These are phyloP conservation scores for Sminthurides bifidus DNA, from an alignment of 1,140 invertebrate genomes.

Conservation along the genomic window DNA sequence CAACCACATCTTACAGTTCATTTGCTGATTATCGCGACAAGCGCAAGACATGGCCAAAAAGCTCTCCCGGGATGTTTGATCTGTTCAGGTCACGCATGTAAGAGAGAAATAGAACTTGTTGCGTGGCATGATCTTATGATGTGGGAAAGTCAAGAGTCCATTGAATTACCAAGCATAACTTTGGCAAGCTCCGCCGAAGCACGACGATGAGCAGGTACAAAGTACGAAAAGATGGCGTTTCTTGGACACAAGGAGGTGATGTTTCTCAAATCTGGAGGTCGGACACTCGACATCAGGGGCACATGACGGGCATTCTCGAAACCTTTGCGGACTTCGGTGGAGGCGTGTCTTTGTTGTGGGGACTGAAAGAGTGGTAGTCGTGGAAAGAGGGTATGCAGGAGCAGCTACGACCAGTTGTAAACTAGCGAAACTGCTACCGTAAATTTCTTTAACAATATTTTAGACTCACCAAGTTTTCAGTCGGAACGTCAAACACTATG, in stretches of 20 bases:
- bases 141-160: not conserved
- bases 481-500: conserved; percentile 15
- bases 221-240: conserved; percentile 26
- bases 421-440: not conserved
- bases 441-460: not conserved
- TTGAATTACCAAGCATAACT: conserved; percentile 24
- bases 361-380: not conserved
- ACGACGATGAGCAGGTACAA: conserved; percentile 25
- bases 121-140: not conserved
- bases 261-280: conserved; percentile 4
- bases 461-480: not conserved
- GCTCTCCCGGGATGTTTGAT: not conserved
- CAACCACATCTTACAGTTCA: conserved; percentile 29
- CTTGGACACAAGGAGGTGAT: conserved; percentile 16
- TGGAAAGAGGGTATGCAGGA: not conserved
- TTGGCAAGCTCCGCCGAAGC: conserved; percentile 15
- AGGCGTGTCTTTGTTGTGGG: not conserved
- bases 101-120: not conserved
- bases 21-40: conserved; percentile 23
- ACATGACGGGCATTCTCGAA: not conserved
- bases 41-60: conserved; percentile 16
- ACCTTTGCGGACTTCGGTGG: not conserved
- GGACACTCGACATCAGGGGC: not conserved
- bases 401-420: not conserved
- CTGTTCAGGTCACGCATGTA: conserved; percentile 1